These are phyloP conservation scores for Phyto melanocephala DNA, from an alignment of 2,888 invertebrate genomes.

Conservation along the genomic window DNA sequence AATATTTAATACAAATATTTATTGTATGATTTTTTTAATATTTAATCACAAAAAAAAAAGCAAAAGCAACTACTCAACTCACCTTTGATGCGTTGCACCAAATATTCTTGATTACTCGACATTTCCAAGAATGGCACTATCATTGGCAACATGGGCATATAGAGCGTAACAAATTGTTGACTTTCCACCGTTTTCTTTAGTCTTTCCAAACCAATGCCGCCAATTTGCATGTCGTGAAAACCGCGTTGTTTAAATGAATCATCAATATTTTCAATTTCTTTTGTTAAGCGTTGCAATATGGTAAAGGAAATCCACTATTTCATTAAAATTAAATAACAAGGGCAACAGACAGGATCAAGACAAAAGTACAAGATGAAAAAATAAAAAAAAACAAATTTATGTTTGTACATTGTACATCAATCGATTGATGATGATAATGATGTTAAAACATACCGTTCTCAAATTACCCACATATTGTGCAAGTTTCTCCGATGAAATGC, in stretches of 20 bases:
- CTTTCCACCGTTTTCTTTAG: slow-evolving; percentile 86
- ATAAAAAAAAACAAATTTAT: background rate
- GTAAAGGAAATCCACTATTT: slow-evolving; percentile 91
- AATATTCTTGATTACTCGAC: slow-evolving; percentile 91
- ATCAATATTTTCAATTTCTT: slow-evolving; percentile 87
- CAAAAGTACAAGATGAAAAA: background rate
- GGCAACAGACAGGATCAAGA: background rate
- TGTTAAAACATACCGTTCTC: slow-evolving; percentile 81
- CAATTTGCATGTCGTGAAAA: slow-evolving; percentile 83
- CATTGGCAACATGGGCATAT: slow-evolving; percentile 78
- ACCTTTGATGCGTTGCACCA: slow-evolving; percentile 87
- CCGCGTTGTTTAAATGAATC: slow-evolving; percentile 85
- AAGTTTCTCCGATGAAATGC: slow-evolving; percentile 81
- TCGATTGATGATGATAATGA: slow-evolving; percentile 18
- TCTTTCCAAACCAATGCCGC: slow-evolving; percentile 85
- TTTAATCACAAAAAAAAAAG: background rate
- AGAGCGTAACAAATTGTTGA: slow-evolving; percentile 76
- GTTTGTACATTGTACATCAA: slow-evolving; percentile 16
- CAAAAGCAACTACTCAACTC: background rate
- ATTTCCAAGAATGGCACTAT: slow-evolving; percentile 90
- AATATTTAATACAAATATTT: slow-evolving; percentile 14
- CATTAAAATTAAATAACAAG: background rate
- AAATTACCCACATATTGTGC: slow-evolving; percentile 90
- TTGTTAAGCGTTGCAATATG: slow-evolving; percentile 86
- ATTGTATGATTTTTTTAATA: background rate